phyloP scores from a whole-genome alignment of 2,888 invertebrate species.

The Eurytoma californica region DNA sequence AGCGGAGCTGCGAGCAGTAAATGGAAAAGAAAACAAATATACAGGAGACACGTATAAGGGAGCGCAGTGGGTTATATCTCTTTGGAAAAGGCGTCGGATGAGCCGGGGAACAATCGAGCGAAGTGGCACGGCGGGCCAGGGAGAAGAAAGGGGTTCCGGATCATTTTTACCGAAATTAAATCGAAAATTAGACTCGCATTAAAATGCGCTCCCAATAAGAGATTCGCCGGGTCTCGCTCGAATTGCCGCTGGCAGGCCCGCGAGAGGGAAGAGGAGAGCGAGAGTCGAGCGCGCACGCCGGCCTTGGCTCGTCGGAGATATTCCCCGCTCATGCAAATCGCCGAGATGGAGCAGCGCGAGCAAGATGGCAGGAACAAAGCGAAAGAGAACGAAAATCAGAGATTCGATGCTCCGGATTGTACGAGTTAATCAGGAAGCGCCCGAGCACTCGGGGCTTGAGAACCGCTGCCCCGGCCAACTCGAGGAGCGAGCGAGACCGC shows the following conservation, averaged over 20 bases:
- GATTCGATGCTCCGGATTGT: constrained; percentile 64
- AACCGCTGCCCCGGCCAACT: constrained; percentile 64
- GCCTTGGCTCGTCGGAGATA: constrained; percentile 61
- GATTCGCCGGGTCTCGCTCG: constrained; percentile 53
- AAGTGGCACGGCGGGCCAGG: constrained; percentile 36
- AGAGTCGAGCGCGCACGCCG: background rate
- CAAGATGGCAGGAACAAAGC: constrained; percentile 13
- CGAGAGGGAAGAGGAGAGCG: constrained; percentile 26
- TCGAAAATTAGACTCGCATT: constrained; percentile 73
- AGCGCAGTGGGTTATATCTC: background rate
- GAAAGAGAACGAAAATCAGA: constrained; percentile 63
- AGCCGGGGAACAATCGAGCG: constrained; percentile 24
- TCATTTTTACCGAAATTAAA: constrained; percentile 74
- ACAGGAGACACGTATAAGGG: background rate
- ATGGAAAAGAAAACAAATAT: constrained; percentile 27
- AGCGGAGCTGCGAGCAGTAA: background rate
- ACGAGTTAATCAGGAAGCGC: constrained; percentile 68
- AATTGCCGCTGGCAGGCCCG: constrained; percentile 63
- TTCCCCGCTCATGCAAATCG: constrained; percentile 68
- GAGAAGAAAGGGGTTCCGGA: constrained; percentile 60
- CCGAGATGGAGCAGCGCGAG: constrained; percentile 1
- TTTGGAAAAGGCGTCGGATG: background rate
- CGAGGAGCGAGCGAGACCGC: background rate
- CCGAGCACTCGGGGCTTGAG: constrained; percentile 59
- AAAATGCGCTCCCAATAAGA: constrained; percentile 71